Percentiles rank a stretch among this genome's conserved stretches.
phyloP scores from a whole-genome alignment of 92 coral and sea anemone genomes.

The Isaurus tuberculatus region DNA sequence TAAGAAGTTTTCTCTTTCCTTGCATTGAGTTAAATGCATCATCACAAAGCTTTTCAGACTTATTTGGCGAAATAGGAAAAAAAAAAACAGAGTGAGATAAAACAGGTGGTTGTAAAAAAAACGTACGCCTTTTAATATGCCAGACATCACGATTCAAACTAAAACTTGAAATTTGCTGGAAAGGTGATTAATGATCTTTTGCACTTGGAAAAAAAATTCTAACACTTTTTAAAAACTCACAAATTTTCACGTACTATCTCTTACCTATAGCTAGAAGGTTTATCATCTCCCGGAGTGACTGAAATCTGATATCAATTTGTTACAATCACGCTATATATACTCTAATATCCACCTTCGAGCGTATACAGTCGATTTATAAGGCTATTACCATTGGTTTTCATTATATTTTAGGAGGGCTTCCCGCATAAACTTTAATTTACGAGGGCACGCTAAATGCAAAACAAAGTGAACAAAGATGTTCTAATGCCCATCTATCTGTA shows the following conservation, averaged over 20 bases:
- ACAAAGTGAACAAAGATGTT: not conserved
- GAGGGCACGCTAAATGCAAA: not conserved
- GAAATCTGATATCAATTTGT: not conserved
- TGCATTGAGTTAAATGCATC: not conserved
- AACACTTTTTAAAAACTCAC: not conserved
- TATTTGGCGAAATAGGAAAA: not conserved
- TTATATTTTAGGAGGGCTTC: not conserved
- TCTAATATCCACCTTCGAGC: not conserved
- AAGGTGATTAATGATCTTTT: no score
- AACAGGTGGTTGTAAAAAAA: not conserved
- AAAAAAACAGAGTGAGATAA: not conserved
- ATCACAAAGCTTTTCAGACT: not conserved
- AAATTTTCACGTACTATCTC: not conserved
- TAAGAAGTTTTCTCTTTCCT: not conserved
- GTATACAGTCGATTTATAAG: not conserved
- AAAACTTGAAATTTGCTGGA: not conserved
- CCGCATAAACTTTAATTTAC: slow-evolving; percentile 4
- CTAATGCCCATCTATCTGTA: not conserved
- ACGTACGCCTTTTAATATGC: not conserved
- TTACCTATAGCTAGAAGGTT: not conserved
- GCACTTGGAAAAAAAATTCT: no score
- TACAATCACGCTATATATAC: slow-evolving; percentile 1
- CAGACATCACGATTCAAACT: not conserved
- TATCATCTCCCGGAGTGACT: not conserved
- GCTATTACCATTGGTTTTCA: not conserved